phyloP scores from a whole-genome alignment of 2,797 vertebrate genomes.

The Manis crassicaudata region DNA sequence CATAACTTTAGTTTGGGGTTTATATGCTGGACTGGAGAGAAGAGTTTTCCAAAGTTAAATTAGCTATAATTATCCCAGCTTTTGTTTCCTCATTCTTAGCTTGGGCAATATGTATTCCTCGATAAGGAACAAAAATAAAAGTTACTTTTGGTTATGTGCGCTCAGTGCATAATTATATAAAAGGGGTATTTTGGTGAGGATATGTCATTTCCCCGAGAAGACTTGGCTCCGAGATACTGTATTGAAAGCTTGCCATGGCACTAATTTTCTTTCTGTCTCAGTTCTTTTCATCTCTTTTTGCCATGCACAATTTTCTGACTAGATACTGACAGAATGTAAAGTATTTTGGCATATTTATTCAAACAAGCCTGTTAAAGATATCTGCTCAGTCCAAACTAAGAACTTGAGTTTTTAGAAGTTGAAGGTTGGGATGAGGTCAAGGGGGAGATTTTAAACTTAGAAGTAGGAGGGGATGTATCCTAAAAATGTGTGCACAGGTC shows the following conservation, averaged over 20 bases:
- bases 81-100: slow-evolving; percentile 80
- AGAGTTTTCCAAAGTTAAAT: slow-evolving; percentile 88
- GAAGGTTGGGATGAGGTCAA: slow-evolving; percentile 64
- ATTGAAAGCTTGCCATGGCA: slow-evolving; percentile 87
- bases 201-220: slow-evolving; percentile 86
- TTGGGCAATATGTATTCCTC: slow-evolving; percentile 82
- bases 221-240: slow-evolving; percentile 85
- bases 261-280: slow-evolving; percentile 87
- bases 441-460: slow-evolving; percentile 26
- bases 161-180: slow-evolving; percentile 88
- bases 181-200: slow-evolving; percentile 84
- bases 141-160: slow-evolving; percentile 85
- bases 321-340: slow-evolving; percentile 86
- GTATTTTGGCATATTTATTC: slow-evolving; percentile 86
- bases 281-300: slow-evolving; percentile 88
- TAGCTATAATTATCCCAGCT: slow-evolving; percentile 83
- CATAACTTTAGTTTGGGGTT: slow-evolving; percentile 89
- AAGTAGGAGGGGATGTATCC: neutral
- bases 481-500: neutral
- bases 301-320: slow-evolving; percentile 87
- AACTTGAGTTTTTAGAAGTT: slow-evolving; percentile 75
- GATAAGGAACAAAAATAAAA: slow-evolving; percentile 84
- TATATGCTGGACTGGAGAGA: slow-evolving; percentile 83
- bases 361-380: slow-evolving; percentile 86
- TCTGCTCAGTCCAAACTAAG: slow-evolving; percentile 80